phyloP scores from a whole-genome alignment of 2,797 vertebrate species.

The Hippopotamyrus pictus region DNA sequence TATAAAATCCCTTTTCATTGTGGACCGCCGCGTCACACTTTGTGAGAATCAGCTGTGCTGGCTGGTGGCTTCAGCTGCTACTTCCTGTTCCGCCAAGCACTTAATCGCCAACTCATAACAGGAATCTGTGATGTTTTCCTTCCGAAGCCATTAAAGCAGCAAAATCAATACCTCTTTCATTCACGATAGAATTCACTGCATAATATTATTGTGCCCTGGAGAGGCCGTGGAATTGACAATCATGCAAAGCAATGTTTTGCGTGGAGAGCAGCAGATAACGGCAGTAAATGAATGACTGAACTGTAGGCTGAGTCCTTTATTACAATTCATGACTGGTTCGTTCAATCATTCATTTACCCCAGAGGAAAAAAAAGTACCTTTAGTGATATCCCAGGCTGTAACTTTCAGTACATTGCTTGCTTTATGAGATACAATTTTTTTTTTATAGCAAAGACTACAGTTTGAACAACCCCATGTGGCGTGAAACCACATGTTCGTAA shows the following conservation, averaged over 20 bases:
- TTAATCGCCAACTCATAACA: neutral
- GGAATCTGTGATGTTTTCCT: neutral
- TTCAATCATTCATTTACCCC: neutral
- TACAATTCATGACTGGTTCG: neutral
- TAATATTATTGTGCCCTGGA: neutral
- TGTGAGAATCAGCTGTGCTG: neutral
- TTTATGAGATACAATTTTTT: neutral
- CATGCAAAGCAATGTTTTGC: neutral
- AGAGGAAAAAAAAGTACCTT: neutral
- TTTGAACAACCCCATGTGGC: neutral
- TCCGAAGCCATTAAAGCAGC: neutral
- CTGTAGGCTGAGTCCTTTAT: neutral
- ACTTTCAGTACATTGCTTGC: neutral
- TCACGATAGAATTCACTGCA: neutral
- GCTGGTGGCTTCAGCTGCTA: neutral
- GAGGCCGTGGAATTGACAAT: neutral
- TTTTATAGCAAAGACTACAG: neutral
- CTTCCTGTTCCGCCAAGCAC: neutral
- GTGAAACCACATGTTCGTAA: neutral
- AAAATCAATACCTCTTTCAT: neutral
- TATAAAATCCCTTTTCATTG: neutral
- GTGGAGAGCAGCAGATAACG: neutral
- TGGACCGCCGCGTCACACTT: neutral
- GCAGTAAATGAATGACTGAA: neutral
- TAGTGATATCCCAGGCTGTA: neutral